Evolutionary conservation across 2,888 invertebrate genomes (phyloP).

Genomic region (Chymomyza procnemis): DNA sequence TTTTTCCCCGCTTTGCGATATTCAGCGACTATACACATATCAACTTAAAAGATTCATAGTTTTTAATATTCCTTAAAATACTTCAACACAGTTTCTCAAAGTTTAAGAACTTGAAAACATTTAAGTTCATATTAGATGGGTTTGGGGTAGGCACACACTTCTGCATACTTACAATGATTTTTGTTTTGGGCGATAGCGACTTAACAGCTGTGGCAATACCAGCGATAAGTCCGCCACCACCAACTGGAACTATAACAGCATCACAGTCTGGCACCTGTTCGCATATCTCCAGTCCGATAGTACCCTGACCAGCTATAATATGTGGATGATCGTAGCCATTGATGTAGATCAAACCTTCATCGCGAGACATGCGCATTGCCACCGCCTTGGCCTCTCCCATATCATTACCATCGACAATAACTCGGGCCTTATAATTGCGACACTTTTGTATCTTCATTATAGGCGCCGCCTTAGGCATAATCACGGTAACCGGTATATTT

Average conservation of each 20-base stretch:
- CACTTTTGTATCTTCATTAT: slow-evolving; percentile 97
- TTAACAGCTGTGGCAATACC: slow-evolving; percentile 94
- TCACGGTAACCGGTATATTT: slow-evolving; percentile 87
- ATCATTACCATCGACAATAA: slow-evolving; percentile 86
- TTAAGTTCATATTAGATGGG: no score
- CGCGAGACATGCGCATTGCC: slow-evolving; percentile 87
- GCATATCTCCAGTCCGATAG: slow-evolving; percentile 93
- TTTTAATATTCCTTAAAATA: no score
- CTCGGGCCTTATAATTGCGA: slow-evolving; percentile 89
- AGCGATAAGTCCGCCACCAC: slow-evolving; percentile 93
- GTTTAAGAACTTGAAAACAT: no score
- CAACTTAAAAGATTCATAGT: no score
- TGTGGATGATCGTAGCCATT: slow-evolving; percentile 98
- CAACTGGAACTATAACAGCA: slow-evolving; percentile 94
- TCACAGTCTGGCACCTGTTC: slow-evolving; percentile 93
- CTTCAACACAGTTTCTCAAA: no score
- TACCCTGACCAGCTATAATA: slow-evolving; percentile 97
- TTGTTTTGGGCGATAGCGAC: slow-evolving; percentile 88
- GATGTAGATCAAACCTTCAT: slow-evolving; percentile 87
- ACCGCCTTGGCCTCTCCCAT: slow-evolving; percentile 91
- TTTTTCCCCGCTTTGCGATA: no score
- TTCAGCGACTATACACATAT: no score
- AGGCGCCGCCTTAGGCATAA: slow-evolving; percentile 97
- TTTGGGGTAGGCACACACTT: no score
- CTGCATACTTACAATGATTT: slow-evolving; percentile 87